These are phyloP conservation scores for Oreochromis aureus DNA, from an alignment of 2,113 vertebrate species.

Conservation along the genomic window DNA sequence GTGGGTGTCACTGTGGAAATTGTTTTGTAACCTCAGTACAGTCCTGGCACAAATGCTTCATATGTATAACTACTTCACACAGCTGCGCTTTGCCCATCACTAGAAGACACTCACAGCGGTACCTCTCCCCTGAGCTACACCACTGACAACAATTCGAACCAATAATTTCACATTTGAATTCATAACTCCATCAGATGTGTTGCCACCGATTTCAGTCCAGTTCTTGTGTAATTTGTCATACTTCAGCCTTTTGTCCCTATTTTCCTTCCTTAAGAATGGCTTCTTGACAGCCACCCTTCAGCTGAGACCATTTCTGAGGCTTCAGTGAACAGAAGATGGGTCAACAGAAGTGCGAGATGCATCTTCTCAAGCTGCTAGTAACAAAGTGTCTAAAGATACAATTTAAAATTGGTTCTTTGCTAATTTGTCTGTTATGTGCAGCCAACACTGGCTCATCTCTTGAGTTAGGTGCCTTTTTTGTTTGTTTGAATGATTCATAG, in stretches of 20 bases:
- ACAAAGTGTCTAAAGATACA: background rate
- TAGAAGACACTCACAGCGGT: background rate
- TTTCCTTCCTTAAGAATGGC: background rate
- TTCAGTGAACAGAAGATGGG: background rate
- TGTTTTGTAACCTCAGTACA: background rate
- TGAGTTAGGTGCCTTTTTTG: background rate
- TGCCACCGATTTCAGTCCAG: background rate
- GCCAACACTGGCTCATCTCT: background rate
- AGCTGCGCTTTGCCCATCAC: background rate
- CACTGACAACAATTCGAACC: background rate
- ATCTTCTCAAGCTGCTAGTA: background rate
- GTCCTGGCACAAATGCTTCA: background rate
- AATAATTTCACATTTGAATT: background rate
- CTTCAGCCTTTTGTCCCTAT: background rate
- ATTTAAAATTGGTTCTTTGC: background rate
- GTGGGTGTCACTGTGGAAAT: background rate
- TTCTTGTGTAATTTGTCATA: background rate
- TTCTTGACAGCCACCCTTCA: background rate
- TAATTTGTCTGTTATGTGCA: background rate
- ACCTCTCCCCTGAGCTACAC: background rate
- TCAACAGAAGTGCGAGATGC: background rate
- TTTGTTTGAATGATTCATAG: background rate
- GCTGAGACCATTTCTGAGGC: background rate
- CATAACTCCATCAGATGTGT: background rate
- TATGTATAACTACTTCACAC: background rate